Conservation (phyloP, 1,140 invertebrate genomes). For the Megalopta genalis region DNA sequence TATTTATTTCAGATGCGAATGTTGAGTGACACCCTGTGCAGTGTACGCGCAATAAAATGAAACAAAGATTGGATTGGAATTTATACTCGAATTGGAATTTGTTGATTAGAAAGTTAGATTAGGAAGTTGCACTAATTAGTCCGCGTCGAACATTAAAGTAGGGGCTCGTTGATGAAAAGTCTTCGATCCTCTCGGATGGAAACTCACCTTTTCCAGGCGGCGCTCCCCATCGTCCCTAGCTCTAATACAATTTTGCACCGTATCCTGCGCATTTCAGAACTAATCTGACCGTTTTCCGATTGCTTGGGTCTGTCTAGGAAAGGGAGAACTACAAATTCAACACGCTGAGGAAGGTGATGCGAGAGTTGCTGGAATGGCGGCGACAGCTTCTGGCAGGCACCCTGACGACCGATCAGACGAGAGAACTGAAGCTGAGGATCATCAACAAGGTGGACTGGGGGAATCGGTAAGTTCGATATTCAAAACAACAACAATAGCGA, state of each 20-base stretch:
- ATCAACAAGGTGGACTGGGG: constrained; percentile 97
- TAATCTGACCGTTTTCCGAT: neutral
- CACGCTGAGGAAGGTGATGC: constrained; percentile 91
- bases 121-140: too few relatives aligned
- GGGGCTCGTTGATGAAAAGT: too few relatives aligned
- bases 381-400: constrained; percentile 91
- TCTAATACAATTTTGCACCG: neutral
- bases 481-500: too few relatives aligned
- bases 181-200: too few relatives aligned
- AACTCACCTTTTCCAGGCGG: neutral
- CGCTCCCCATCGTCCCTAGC: too few relatives aligned
- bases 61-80: too few relatives aligned
- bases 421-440: constrained; percentile 91
- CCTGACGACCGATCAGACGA: constrained; percentile 92
- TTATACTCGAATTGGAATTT: too few relatives aligned
- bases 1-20: too few relatives aligned
- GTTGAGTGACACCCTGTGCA: too few relatives aligned
- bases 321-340: constrained; percentile 90
- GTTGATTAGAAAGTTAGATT: too few relatives aligned
- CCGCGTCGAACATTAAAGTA: too few relatives aligned
- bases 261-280: neutral
- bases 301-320: constrained; percentile 81
- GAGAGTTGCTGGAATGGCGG: constrained; percentile 91
- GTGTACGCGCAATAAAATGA: too few relatives aligned
- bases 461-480: constrained; percentile 88